phyloP scores from a whole-genome alignment of 2,797 vertebrate genomes.

The Rhabdophis nuchalis region DNA sequence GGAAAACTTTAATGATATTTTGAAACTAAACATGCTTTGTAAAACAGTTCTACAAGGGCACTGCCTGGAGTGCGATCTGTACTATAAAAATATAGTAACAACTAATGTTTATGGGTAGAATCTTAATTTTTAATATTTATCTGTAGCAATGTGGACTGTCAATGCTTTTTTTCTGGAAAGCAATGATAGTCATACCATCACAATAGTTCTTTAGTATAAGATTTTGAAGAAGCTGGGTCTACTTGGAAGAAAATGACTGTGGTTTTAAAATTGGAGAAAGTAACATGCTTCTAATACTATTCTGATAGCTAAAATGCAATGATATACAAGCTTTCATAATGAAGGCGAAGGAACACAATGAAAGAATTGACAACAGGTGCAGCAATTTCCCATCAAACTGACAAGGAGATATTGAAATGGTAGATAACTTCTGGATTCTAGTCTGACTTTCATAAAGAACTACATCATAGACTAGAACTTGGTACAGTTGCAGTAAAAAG shows the following conservation, averaged over 20 bases:
- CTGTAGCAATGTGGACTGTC: background rate
- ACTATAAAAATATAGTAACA: background rate
- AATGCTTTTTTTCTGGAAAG: background rate
- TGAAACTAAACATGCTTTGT: background rate
- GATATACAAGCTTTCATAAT: background rate
- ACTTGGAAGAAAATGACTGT: background rate
- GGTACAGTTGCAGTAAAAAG: background rate
- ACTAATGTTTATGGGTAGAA: background rate
- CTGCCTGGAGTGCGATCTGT: background rate
- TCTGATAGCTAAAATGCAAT: background rate
- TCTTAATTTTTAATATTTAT: constrained; percentile 16
- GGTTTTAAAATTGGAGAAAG: background rate
- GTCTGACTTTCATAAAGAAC: background rate
- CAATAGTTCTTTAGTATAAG: background rate
- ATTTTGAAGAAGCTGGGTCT: background rate
- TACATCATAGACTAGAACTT: background rate
- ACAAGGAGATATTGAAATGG: background rate
- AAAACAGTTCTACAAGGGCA: background rate
- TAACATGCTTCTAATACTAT: background rate
- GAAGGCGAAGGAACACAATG: background rate
- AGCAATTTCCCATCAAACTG: background rate
- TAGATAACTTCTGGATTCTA: background rate
- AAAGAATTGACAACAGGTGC: background rate
- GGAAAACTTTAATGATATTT: background rate
- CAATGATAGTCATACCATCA: background rate